phyloP scores from a whole-genome alignment of 2,797 vertebrate species.

The Nyctibius grandis region DNA sequence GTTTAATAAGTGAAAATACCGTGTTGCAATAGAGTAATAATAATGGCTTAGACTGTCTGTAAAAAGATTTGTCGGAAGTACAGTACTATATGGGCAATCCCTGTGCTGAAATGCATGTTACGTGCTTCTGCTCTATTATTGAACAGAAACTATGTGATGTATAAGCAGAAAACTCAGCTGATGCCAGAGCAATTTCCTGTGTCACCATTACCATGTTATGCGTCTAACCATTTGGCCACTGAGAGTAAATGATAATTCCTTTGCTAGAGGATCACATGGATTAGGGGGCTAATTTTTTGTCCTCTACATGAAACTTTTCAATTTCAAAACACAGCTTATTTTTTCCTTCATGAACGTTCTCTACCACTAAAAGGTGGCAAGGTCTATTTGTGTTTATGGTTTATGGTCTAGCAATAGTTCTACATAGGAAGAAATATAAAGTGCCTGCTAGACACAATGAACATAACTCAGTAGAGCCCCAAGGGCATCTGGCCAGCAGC shows the following conservation, averaged over 20 bases:
- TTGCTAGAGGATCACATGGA: neutral
- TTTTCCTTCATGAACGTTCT: neutral
- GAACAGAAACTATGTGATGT: neutral
- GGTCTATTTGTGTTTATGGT: neutral
- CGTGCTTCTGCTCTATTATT: accelerated
- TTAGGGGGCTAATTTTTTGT: neutral
- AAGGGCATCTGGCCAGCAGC: neutral
- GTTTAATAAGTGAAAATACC: neutral
- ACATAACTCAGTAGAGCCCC: neutral
- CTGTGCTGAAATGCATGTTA: neutral
- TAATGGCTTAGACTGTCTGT: neutral
- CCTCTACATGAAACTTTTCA: neutral
- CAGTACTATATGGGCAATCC: neutral
- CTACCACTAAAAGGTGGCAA: neutral
- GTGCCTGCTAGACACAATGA: neutral
- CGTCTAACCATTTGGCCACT: neutral
- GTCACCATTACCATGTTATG: neutral
- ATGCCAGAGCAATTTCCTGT: neutral
- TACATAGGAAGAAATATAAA: neutral
- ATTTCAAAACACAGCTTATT: neutral
- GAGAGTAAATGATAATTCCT: neutral
- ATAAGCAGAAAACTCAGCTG: neutral
- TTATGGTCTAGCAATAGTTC: neutral
- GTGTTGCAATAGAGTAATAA: neutral
- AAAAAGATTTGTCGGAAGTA: neutral